Base-by-base conservation (phyloP, 92 coral and sea anemone genomes). In the Heliopora coerulea region DNA sequence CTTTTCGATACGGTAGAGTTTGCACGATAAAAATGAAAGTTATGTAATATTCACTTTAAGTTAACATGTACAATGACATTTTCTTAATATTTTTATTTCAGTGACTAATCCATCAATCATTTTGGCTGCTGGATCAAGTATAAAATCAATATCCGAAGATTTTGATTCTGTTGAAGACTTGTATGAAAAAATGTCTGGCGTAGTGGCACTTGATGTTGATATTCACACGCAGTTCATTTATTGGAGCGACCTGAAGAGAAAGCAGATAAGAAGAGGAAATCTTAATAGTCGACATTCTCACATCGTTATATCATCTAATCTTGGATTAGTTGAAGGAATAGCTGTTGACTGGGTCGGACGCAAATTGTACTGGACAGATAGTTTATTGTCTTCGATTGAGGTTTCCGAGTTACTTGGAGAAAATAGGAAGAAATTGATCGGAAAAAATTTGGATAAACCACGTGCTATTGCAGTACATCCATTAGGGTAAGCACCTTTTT, bases 281-380 rank as follows among this genome's bases (percentile, higher is more conserved):
- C 23, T 54, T n/a, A 29, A 52, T 30, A 32, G 77, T 20, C 25
- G 20, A 49, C 19, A 33, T 32, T 70, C 77, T 26, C 63, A 52
- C 28, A 31, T 48, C 9, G 18, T 70, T 28, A 54, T 70, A 30
- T 30, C 50, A 3, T 26, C 60, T 8, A 82, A 41, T 30, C 72
- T 84, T 35, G 96, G 96, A 3, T 56, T 75, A 20, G 83, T 87
- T 20, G 87, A 89, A 57, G 96, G 96, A 26, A 31, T 89, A 39
- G 96, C 96, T 20, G 83, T 90, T 35, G 86, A 90, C 29, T 90
- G 96, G 96, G 75, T 67, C 14, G 60, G 83, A 50, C 72, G 85
- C 20, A 84, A 81, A 33, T 67, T 90, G 4, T 87, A 87, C 77
- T 90, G 96, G 91, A 79, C 84, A 30, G 96, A 90, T 46, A 69